Conservation (phyloP, 2,888 invertebrate genomes). For the Hoplodrina blanda region DNA sequence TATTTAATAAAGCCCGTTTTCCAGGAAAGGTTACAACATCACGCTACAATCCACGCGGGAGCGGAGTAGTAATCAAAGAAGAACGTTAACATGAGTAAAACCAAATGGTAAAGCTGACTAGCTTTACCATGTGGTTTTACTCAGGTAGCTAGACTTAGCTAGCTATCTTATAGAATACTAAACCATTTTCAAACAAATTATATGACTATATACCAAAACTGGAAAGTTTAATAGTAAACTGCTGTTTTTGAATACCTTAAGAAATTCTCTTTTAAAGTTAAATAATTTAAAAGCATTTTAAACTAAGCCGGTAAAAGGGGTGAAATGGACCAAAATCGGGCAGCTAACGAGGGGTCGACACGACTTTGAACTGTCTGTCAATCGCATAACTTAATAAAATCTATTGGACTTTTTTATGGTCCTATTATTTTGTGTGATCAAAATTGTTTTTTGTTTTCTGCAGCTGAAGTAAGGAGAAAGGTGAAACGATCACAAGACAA, state of each 20-base stretch:
- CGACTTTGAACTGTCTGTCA: slow-evolving; percentile 52
- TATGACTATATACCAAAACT: slow-evolving; percentile 1
- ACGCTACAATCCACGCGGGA: too few species aligned
- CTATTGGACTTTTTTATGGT: slow-evolving; percentile 1
- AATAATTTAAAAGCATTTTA: slow-evolving; percentile 60
- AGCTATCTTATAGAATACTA: background rate
- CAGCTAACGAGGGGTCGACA: slow-evolving; percentile 40
- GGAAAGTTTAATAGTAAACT: slow-evolving; percentile 37
- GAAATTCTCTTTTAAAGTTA: slow-evolving; percentile 39
- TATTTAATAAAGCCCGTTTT: too few species aligned
- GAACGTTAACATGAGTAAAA: too few species aligned
- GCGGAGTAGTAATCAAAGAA: too few species aligned
- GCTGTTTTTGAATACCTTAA: slow-evolving; percentile 45
- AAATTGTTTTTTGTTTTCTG: background rate
- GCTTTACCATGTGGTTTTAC: too few species aligned
- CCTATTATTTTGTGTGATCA: background rate
- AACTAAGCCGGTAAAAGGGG: slow-evolving; percentile 57
- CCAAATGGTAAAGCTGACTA: too few species aligned
- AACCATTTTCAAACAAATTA: slow-evolving; percentile 8
- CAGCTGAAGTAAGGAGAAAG: too few species aligned
- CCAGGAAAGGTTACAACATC: too few species aligned
- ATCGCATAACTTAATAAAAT: slow-evolving; percentile 31
- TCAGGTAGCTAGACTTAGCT: too few species aligned
- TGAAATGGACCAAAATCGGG: slow-evolving; percentile 35
- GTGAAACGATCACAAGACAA: too few species aligned